A percentile compares a stretch with the other conserved stretches of the same genome.
These are phyloP conservation scores for Hemicrepidius hirtus DNA, from an alignment of 2,888 invertebrate genomes.

Conservation along the genomic window DNA sequence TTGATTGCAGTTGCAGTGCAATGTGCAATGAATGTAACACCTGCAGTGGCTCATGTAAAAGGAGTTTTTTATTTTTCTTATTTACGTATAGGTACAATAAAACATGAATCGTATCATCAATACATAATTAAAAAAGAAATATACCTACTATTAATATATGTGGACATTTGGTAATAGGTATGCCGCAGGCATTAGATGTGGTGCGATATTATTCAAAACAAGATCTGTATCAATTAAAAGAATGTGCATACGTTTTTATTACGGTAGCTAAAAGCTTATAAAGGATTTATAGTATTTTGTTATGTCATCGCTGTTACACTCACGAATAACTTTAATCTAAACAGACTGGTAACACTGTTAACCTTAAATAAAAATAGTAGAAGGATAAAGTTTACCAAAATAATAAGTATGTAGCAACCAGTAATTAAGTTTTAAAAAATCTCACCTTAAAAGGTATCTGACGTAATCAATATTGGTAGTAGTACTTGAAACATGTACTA, in stretches of 20 bases:
- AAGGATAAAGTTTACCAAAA: too few relatives aligned
- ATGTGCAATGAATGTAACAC: not conserved
- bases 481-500: too few relatives aligned
- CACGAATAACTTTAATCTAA: not conserved
- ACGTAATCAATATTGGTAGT: too few relatives aligned
- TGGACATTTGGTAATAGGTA: slow-evolving; percentile 37
- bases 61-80: too few relatives aligned
- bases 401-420: too few relatives aligned
- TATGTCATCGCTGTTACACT: slow-evolving; percentile 28
- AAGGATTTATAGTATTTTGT: slow-evolving; percentile 33
- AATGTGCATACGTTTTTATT: slow-evolving; percentile 27
- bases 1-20: slow-evolving; percentile 8
- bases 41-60: not conserved
- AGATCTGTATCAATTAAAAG: slow-evolving; percentile 41
- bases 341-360: not conserved
- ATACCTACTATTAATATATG: slow-evolving; percentile 35
- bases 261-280: slow-evolving; percentile 35
- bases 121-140: slow-evolving; percentile 39
- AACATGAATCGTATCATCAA: slow-evolving; percentile 10
- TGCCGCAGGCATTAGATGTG: slow-evolving; percentile 37
- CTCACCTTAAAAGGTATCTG: too few relatives aligned
- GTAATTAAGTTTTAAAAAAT: too few relatives aligned
- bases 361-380: not conserved
- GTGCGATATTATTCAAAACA: slow-evolving; percentile 46
- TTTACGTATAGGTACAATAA: slow-evolving; percentile 5